A percentile compares a stretch with the other conserved stretches of the same genome.
Evolutionary conservation across 2,888 invertebrate species (phyloP).

Genomic region (Cremastinae sp.): DNA sequence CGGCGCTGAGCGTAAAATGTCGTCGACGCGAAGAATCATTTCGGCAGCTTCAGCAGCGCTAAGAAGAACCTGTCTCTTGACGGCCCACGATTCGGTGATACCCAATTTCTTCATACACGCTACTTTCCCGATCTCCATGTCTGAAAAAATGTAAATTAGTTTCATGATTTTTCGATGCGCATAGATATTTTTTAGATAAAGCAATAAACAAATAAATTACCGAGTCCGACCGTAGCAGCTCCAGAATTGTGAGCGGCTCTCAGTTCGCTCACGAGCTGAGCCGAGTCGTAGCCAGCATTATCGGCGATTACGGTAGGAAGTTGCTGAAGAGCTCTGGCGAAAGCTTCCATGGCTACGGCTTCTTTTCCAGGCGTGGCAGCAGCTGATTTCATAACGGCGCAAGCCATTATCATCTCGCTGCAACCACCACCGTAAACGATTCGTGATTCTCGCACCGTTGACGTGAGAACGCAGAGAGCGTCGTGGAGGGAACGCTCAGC

Average conservation of each 20-base stretch:
- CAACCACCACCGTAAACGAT: constrained; percentile 96
- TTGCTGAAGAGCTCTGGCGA: constrained; percentile 92
- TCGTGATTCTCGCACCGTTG: constrained; percentile 96
- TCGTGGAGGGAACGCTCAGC: constrained; percentile 99
- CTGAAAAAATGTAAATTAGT: no score
- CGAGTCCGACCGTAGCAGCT: constrained; percentile 88
- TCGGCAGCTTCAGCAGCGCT: constrained; percentile 99
- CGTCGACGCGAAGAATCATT: constrained; percentile 99
- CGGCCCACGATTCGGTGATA: constrained; percentile 97
- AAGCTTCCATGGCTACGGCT: constrained; percentile 97
- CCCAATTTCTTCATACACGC: constrained; percentile 96
- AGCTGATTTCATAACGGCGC: constrained; percentile 92
- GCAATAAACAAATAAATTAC: no score
- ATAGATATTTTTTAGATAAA: no score
- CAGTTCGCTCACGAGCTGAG: constrained; percentile 95
- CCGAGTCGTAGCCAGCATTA: constrained; percentile 99
- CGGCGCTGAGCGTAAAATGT: constrained; percentile 96
- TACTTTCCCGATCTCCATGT: constrained; percentile 93
- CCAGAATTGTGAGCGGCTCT: constrained; percentile 94
- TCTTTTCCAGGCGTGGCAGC: constrained; percentile 97
- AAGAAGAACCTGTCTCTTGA: constrained; percentile 96
- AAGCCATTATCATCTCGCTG: constrained; percentile 98
- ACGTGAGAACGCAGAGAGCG: constrained; percentile 97
- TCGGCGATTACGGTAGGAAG: constrained; percentile 98
- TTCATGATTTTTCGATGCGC: no score